Evolutionary conservation across 2,888 invertebrate genomes (phyloP), one percentile per base, ranked within the genome.

Genomic region (Ryuthela nishihirai): DNA sequence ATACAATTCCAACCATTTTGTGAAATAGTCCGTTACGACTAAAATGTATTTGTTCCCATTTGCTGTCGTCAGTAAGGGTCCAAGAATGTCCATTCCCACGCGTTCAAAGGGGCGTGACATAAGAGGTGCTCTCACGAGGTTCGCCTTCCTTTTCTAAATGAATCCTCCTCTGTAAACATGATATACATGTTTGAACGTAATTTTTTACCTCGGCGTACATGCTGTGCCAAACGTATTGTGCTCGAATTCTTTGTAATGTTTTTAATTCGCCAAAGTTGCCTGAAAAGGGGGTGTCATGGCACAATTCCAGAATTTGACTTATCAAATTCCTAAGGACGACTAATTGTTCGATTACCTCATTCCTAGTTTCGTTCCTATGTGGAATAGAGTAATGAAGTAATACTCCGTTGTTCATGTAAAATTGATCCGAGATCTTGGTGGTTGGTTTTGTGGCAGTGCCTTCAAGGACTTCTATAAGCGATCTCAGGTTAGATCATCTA

Each of bases 231-330:
- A 43, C 67, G 35, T 49, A 67, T 23, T 62, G 39, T 15, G 26
- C 7, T 45, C 18, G 54, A 1, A 66, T 25, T 26, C 46, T 32
- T 2, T 24, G 21, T 15, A 52, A 54, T 1, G 65, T 67, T 41
- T 59, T 63, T 3, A 12, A 12, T 12, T 61, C 18, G 10, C 67
- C 65, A 12, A 60, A 36, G 46, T 68, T 67, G 15, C 61, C 55
- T 15, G 42, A 53, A 10, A 32, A 25, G 20, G 48, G 15, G 23
- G 25, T 15, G 18, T 50, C 50, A 49, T 68, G 68, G 4, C 29
- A 44, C 18, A 44, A 40, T 18, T 6, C 9, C 7, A 34, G 20
- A 6, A 44, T 7, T 12, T 26, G 23, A 5, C 12, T 20, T 7
- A 32, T 20, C 32, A 44, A 6, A 5, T 7, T 15, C 15, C 10